A percentile compares a stretch with the other conserved stretches of the same genome.
phyloP scores from a whole-genome alignment of 2,888 invertebrate species.

The Chrysopilus asiliformis region DNA sequence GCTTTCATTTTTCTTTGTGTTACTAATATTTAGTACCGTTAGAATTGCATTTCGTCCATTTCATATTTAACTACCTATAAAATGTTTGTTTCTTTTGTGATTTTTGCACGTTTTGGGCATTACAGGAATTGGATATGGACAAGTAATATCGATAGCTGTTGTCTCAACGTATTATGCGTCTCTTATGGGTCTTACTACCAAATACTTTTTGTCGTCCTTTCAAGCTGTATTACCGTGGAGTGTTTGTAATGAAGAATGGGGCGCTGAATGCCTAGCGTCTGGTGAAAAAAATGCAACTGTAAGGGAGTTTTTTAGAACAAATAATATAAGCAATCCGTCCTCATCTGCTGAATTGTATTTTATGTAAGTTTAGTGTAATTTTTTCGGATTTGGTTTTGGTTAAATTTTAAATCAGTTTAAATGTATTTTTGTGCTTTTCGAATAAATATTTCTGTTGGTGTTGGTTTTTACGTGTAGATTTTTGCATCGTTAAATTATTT shows the following conservation, averaged over 20 bases:
- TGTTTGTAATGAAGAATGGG: constrained; percentile 42
- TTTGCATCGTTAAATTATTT: too few relatives aligned
- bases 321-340: constrained; percentile 17
- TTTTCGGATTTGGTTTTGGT: too few relatives aligned
- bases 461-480: too few relatives aligned
- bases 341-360: constrained; percentile 37
- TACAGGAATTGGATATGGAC: constrained; percentile 46
- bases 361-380: constrained; percentile 32
- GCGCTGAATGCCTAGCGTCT: constrained; percentile 34
- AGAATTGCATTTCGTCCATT: too few relatives aligned
- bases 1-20: constrained; percentile 1
- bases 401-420: too few relatives aligned
- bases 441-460: too few relatives aligned
- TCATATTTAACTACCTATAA: too few relatives aligned
- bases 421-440: too few relatives aligned
- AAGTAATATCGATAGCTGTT: constrained; percentile 40
- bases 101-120: too few relatives aligned
- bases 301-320: constrained; percentile 3
- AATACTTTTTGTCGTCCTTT: constrained; percentile 50
- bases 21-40: background rate
- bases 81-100: background rate
- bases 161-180: constrained; percentile 54
- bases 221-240: constrained; percentile 48
- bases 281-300: constrained; percentile 18
- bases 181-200: constrained; percentile 49